These are phyloP conservation scores for Gryon sp. DNA, from an alignment of 1,140 invertebrate genomes.

Conservation along the genomic window DNA sequence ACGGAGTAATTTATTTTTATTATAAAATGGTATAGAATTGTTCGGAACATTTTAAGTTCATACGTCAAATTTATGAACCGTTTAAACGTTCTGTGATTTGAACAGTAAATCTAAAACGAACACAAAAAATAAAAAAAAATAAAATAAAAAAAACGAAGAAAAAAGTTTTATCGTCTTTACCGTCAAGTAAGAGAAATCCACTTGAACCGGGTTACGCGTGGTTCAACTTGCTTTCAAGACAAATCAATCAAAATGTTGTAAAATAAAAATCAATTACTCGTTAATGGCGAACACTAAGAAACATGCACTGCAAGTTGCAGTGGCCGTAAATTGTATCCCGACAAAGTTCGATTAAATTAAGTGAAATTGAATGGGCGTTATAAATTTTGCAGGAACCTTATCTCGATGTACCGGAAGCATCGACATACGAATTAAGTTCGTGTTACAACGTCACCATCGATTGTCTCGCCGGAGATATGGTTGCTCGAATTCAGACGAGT, in stretches of 20 bases:
- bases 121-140: too few relatives aligned
- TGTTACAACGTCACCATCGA: constrained; percentile 97
- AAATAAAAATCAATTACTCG: neutral
- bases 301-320: too few relatives aligned
- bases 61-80: constrained; percentile 43
- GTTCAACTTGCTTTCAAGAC: neutral
- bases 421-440: constrained; percentile 94
- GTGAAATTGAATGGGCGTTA: constrained; percentile 15
- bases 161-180: constrained; percentile 8
- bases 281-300: too few relatives aligned
- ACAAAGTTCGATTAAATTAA: constrained; percentile 10
- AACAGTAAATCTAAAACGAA: constrained; percentile 37
- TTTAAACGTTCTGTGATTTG: constrained; percentile 29
- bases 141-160: too few relatives aligned
- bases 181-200: constrained; percentile 4
- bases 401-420: constrained; percentile 91
- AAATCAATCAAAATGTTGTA: too few relatives aligned
- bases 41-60: constrained; percentile 27
- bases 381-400: constrained; percentile 88
- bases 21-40: constrained; percentile 24
- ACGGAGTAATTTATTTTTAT: constrained; percentile 36
- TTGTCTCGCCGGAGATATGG: constrained; percentile 94
- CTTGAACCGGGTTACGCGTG: neutral
- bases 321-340: too few relatives aligned
- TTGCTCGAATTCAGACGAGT: constrained; percentile 93